Base-by-base conservation (phyloP, 2,113 vertebrate genomes). In the Psammodynastes pulverulentus region DNA sequence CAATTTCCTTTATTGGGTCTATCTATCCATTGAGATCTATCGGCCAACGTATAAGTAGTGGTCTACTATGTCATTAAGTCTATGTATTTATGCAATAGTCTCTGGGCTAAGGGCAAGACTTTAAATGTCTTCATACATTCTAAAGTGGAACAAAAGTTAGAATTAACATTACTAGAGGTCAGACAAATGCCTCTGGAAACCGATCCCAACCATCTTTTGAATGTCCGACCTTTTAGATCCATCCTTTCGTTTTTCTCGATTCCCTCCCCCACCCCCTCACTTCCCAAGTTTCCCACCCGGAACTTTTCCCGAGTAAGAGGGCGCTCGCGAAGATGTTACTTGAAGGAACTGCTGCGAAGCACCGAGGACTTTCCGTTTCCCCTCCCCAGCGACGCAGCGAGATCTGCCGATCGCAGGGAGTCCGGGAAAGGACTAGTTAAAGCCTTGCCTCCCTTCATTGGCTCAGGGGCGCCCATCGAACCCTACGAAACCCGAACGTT, bases 401-500 rank as follows among this genome's bases (percentile, higher is more conserved):
- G 17, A 86, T 86, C 84, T 9, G 45, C 15, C 12, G 39, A 4
- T 15, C 26, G 67, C n/a, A 48, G 23, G n/a, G 43, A 9, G 2
- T 3, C 43, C 86, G 39, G 92, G 52, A 21, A 86, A 12, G 1
- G 5, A 72, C 39, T 88, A 92, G 95, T 94, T 95, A 94, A 86
- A 58, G 91, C 29, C 87, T 58, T 4, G 15, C 91, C 43, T n/a
- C 8, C 26, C 84, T n/a, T 49, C 91, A 93, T 95, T 94, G 95
- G 95, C 15, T 4, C 53, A 4, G 9, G 17, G 24, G 5, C 0
- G 34, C 1, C 19, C 72, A 29, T 4, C 67, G 89, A 87, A 91
- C 93, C 94, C 94, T 90, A 93, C 43, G 24, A 52, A 58, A 0
- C 88, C 1, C 26, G 5, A 54, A 26, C 90, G 87, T 85, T 52